phyloP scores from a whole-genome alignment of 1,140 invertebrate genomes.

The Dolichoris vasculosae region DNA sequence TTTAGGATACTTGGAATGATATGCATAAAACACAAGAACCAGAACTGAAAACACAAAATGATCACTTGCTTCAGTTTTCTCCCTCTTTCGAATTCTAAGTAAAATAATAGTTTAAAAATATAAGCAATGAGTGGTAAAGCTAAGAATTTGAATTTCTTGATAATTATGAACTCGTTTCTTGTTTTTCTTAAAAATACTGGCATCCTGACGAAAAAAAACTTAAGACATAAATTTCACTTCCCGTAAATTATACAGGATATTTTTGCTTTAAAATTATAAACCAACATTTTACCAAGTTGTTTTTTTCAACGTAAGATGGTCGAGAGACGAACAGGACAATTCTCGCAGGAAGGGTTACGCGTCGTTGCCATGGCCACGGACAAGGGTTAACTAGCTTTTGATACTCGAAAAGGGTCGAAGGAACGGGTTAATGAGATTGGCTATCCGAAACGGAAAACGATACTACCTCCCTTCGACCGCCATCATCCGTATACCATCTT shows the following conservation, averaged over 20 bases:
- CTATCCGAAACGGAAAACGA: constrained; percentile 59
- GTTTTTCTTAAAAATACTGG: too few relatives aligned
- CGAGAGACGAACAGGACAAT: not conserved
- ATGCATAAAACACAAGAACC: too few relatives aligned
- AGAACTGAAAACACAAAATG: too few relatives aligned
- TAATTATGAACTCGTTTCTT: too few relatives aligned
- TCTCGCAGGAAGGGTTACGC: not conserved
- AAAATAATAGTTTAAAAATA: too few relatives aligned
- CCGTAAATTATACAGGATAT: not conserved
- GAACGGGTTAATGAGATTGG: constrained; percentile 74
- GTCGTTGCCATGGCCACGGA: constrained; percentile 16
- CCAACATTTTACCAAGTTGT: not conserved
- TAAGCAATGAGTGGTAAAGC: too few relatives aligned
- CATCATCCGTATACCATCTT: not conserved
- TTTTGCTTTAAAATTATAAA: not conserved
- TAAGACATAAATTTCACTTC: not conserved
- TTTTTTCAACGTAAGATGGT: too few relatives aligned
- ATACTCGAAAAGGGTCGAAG: constrained; percentile 54
- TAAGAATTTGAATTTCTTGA: too few relatives aligned
- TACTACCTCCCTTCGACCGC: constrained; percentile 55
- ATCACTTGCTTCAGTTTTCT: too few relatives aligned
- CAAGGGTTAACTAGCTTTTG: constrained; percentile 65
- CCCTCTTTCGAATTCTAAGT: too few relatives aligned
- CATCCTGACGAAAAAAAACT: too few relatives aligned
- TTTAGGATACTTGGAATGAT: too few relatives aligned